phyloP scores from a whole-genome alignment of 35 echinoderm and acorn worm genomes.

The Apostichopus parvimensis region DNA sequence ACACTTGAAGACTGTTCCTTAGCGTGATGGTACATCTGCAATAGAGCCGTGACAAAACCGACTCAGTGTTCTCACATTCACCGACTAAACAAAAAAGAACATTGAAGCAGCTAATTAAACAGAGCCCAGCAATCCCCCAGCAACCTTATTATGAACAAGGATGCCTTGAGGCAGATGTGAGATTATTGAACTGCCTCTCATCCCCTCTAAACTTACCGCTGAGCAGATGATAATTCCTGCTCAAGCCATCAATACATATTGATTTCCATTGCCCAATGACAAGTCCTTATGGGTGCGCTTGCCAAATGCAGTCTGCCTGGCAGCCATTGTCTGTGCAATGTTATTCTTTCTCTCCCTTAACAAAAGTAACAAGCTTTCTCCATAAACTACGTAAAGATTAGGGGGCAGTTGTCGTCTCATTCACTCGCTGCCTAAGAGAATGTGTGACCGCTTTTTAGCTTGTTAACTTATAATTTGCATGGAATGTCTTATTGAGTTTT shows the following conservation, averaged over 20 bases:
- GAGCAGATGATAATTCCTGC: conserved; percentile 3
- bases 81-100: no score
- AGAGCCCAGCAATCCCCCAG: background rate
- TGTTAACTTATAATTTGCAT: background rate
- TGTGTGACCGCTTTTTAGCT: background rate
- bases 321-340: background rate
- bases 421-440: background rate
- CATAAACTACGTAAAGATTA: background rate
- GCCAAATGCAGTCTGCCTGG: background rate
- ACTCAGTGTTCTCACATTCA: no score
- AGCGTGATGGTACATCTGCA: no score
- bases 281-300: background rate
- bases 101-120: background rate
- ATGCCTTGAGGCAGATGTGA: conserved; percentile 2
- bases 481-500: no score
- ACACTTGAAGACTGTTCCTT: no score
- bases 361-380: background rate
- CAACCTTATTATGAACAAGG: background rate
- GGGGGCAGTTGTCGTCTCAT: background rate
- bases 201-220: background rate
- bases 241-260: conserved; percentile 1
- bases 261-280: background rate
- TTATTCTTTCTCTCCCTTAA: background rate
- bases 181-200: background rate
- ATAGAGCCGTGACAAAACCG: no score